phyloP scores from a whole-genome alignment of 2,113 vertebrate genomes.

The Pachycephala philippinensis region DNA sequence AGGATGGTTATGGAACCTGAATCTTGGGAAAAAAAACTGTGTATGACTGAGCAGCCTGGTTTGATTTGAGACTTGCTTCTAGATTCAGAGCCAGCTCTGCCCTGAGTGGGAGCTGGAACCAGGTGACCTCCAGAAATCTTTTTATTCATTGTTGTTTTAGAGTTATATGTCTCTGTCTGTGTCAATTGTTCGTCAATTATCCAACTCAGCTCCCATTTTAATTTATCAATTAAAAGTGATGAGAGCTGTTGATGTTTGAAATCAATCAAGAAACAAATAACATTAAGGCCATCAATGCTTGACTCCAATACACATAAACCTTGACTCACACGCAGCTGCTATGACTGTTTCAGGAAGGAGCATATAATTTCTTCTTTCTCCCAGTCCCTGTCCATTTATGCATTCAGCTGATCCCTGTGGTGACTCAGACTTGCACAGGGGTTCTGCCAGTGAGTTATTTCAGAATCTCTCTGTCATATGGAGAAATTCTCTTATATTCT shows the following conservation, averaged over 20 bases:
- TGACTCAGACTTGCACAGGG: not conserved
- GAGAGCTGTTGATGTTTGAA: not conserved
- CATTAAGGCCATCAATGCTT: not conserved
- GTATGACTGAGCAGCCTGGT: not conserved
- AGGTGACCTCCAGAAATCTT: not conserved
- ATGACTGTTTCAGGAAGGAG: not conserved
- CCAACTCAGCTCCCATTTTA: not conserved
- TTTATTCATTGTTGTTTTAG: not conserved
- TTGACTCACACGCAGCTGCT: not conserved
- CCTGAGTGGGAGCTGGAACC: not conserved
- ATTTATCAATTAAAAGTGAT: not conserved
- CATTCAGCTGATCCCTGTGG: not conserved
- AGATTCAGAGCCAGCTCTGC: not conserved
- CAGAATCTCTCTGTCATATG: not conserved
- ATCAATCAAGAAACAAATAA: not conserved
- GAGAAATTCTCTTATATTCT: not conserved
- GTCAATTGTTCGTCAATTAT: not conserved
- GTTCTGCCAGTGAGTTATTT: not conserved
- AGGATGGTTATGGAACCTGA: fast-evolving
- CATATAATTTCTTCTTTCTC: not conserved
- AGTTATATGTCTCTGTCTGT: not conserved
- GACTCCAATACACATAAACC: not conserved
- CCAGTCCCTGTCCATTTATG: not conserved
- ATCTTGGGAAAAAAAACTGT: not conserved
- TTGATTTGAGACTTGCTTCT: not conserved